Evolutionary conservation across 2,888 invertebrate genomes (phyloP).

Genomic region (Seira sanloemensis): DNA sequence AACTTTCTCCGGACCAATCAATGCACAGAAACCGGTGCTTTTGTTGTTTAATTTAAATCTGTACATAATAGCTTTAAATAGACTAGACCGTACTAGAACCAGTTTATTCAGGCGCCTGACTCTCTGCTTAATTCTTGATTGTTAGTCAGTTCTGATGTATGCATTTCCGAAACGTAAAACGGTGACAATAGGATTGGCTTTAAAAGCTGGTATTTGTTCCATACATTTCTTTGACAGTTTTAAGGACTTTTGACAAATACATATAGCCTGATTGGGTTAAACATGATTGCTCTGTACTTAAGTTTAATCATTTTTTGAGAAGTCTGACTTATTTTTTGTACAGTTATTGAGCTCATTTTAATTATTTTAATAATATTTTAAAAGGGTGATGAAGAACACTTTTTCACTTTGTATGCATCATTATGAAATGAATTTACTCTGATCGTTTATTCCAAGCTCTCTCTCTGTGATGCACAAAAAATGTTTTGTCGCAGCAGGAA

Average conservation of each 20-base stretch:
- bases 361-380: not conserved
- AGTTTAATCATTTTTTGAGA: not conserved
- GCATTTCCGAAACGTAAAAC: too few relatives aligned
- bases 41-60: not conserved
- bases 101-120: too few relatives aligned
- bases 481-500: too few relatives aligned
- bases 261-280: not conserved
- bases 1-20: not conserved
- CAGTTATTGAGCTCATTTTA: not conserved
- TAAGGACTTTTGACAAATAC: not conserved
- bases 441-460: not conserved
- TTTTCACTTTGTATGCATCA: not conserved
- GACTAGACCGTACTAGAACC: not conserved
- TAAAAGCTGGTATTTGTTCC: too few relatives aligned
- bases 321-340: conserved; percentile 4
- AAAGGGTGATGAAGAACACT: not conserved
- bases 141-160: too few relatives aligned
- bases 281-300: not conserved
- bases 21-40: conserved; percentile 4
- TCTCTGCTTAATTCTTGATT: too few relatives aligned
- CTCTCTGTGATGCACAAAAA: conserved; percentile 1
- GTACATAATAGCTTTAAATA: not conserved
- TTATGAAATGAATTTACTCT: not conserved
- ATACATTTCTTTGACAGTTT: not conserved
- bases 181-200: too few relatives aligned